A percentile compares a stretch with the other conserved stretches of the same genome.
phyloP scores from a whole-genome alignment of 2,113 vertebrate genomes.

The Steatornis caripensis region DNA sequence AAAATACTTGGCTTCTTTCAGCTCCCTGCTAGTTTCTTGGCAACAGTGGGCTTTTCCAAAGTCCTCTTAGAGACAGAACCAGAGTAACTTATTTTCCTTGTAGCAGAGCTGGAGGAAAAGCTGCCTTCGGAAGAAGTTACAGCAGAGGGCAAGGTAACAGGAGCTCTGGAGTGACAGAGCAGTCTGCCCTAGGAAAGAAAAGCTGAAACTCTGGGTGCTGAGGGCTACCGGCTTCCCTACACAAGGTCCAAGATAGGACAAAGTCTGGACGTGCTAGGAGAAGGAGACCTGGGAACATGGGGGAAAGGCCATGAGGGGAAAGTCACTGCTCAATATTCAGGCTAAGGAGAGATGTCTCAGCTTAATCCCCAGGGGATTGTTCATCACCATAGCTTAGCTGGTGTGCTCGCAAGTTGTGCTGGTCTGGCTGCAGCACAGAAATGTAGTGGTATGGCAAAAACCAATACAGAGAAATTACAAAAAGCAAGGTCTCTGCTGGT shows the following conservation, averaged over 20 bases:
- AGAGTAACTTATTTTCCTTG: not conserved
- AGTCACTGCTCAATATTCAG: not conserved
- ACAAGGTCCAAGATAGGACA: not conserved
- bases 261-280: not conserved
- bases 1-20: not conserved
- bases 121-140: not conserved
- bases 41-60: not conserved
- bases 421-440: not conserved
- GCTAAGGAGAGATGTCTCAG: not conserved
- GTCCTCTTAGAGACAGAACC: not conserved
- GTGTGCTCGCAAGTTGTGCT: not conserved
- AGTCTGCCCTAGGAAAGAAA: not conserved
- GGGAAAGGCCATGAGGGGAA: not conserved
- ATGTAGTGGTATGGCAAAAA: not conserved
- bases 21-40: not conserved
- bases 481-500: not conserved
- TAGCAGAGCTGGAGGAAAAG: not conserved
- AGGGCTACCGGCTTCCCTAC: not conserved
- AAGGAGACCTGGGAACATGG: not conserved
- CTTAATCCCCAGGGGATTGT: not conserved
- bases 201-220: not conserved
- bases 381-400: not conserved
- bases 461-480: not conserved
- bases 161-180: not conserved
- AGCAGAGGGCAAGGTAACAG: not conserved